Evolutionary conservation across 2,797 vertebrate species (phyloP).

Genomic region (Notoglanidium macrostoma): DNA sequence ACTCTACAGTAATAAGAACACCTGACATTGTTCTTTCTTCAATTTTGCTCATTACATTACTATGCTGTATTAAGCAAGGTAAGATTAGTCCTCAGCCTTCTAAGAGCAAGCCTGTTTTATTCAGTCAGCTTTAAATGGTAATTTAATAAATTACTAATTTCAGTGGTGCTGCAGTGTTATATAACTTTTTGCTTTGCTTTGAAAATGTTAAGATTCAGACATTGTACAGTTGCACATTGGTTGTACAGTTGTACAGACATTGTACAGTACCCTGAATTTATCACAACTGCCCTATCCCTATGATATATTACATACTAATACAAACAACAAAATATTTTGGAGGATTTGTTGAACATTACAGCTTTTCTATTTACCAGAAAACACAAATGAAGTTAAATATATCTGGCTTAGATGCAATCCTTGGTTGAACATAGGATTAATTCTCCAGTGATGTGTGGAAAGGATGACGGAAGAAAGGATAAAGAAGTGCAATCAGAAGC

Average conservation of each 20-base stretch:
- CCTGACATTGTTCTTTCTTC: not conserved
- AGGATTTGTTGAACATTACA: not conserved
- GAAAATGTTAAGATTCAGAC: not conserved
- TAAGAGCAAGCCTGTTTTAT: not conserved
- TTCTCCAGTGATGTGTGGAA: not conserved
- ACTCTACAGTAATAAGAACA: not conserved
- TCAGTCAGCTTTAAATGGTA: not conserved
- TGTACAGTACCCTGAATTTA: not conserved
- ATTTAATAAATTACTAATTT: not conserved
- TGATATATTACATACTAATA: not conserved
- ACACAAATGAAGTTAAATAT: not conserved
- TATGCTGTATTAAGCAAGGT: not conserved
- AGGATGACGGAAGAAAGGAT: not conserved
- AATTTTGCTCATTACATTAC: not conserved
- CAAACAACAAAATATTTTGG: not conserved
- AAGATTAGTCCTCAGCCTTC: not conserved
- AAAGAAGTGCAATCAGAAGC: not conserved
- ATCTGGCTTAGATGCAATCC: not conserved
- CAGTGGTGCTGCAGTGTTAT: not conserved
- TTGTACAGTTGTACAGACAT: too few species aligned
- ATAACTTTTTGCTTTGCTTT: constrained; percentile 1
- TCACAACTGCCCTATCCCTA: too few species aligned
- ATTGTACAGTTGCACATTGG: not conserved
- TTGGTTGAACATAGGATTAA: not conserved
- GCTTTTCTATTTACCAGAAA: not conserved